A percentile compares a stretch with the other conserved stretches of the same genome.
phyloP scores from a whole-genome alignment of 2,113 vertebrate species.

The Apodemus speciosus region DNA sequence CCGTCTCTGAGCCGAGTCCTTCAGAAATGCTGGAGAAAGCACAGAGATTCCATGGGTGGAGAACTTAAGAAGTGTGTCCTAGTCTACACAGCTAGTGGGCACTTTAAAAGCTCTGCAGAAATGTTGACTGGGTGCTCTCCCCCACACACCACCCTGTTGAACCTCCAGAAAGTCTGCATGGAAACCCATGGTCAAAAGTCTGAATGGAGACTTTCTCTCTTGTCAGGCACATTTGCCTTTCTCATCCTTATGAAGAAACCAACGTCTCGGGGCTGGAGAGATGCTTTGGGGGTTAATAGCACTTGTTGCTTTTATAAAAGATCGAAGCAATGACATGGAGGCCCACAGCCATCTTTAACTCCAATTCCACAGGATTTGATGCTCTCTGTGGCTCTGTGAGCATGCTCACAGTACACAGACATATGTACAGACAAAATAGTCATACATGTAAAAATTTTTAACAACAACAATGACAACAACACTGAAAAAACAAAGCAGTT shows the following conservation, averaged over 20 bases:
- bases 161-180: neutral
- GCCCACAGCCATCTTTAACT: neutral
- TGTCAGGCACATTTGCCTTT: neutral
- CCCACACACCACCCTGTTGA: neutral
- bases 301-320: neutral
- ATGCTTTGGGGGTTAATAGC: neutral
- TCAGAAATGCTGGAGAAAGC: neutral
- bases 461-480: neutral
- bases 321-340: neutral
- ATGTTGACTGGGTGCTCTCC: neutral
- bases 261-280: neutral
- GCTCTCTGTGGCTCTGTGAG: neutral
- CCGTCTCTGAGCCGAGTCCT: neutral
- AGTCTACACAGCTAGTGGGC: neutral
- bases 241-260: neutral
- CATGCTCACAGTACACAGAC: neutral
- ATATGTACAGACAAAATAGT: neutral
- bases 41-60: neutral
- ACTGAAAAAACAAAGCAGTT: neutral
- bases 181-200: neutral
- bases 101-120: neutral
- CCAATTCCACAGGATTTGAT: neutral
- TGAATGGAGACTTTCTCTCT: neutral
- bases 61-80: constrained; percentile 15
- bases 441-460: neutral